A percentile compares a stretch with the other conserved stretches of the same genome.
Conservation (phyloP, 2,113 vertebrate genomes). For the Motacilla tschutschensis region DNA sequence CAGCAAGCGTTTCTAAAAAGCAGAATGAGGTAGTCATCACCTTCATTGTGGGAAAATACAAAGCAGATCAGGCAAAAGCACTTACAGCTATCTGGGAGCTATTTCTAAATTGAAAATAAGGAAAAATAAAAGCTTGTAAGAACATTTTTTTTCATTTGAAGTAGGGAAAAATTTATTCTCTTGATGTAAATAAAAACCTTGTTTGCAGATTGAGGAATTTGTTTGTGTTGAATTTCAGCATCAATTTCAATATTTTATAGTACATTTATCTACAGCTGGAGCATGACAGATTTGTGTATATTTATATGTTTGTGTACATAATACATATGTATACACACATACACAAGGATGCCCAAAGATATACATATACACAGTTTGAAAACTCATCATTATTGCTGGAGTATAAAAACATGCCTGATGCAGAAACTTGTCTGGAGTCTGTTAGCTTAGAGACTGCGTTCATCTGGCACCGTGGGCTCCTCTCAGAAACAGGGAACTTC, state of each 20-base stretch:
- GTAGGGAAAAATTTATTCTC: constrained; percentile 58
- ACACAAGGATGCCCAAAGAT: constrained; percentile 65
- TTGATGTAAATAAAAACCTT: constrained; percentile 63
- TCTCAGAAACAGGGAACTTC: background rate
- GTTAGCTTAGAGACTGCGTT: constrained; percentile 26
- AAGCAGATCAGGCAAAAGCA: background rate
- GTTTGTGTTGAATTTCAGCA: constrained; percentile 66
- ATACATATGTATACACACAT: constrained; percentile 67
- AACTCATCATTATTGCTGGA: constrained; percentile 61
- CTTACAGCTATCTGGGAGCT: background rate
- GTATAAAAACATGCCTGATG: constrained; percentile 63
- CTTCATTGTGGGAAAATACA: constrained; percentile 18
- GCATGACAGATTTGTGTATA: constrained; percentile 67
- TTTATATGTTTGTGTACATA: constrained; percentile 63
- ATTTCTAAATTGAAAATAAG: constrained; percentile 33
- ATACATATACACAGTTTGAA: constrained; percentile 62
- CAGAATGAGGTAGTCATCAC: constrained; percentile 31
- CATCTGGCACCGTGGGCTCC: constrained; percentile 33
- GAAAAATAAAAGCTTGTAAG: constrained; percentile 37
- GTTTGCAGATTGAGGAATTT: constrained; percentile 69
- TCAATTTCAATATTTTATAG: constrained; percentile 70
- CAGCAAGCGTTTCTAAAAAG: constrained; percentile 12
- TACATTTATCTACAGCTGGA: constrained; percentile 68
- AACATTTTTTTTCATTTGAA: constrained; percentile 40
- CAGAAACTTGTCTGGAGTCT: constrained; percentile 60